phyloP scores from a whole-genome alignment of 1,140 invertebrate species.

The Drosophila erecta region DNA sequence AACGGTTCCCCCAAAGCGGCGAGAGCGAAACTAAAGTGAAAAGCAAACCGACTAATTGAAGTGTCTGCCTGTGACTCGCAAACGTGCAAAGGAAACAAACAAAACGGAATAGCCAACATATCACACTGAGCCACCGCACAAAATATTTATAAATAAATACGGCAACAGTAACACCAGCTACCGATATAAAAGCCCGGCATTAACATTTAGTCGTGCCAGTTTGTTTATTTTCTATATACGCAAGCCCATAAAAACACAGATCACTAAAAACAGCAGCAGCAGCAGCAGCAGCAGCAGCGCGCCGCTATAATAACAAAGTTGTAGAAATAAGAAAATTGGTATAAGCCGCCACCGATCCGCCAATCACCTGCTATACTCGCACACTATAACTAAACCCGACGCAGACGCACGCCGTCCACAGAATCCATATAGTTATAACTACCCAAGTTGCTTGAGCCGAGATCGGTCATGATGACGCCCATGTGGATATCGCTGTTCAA shows the following conservation, averaged over 20 bases:
- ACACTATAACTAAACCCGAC: conserved; percentile 19
- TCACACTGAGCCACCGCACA: conserved; percentile 30
- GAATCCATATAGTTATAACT: conserved; percentile 14
- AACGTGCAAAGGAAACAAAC: conserved; percentile 72
- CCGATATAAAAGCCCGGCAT: conserved; percentile 59
- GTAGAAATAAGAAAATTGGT: conserved; percentile 19
- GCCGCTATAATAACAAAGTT: conserved; percentile 20
- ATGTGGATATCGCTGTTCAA: conserved; percentile 66
- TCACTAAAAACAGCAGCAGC: conserved; percentile 4
- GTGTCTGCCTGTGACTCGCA: conserved; percentile 43
- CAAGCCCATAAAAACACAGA: conserved; percentile 47
- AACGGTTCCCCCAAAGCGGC: conserved; percentile 32
- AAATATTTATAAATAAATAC: conserved; percentile 51
- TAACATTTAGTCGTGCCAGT: conserved; percentile 77
- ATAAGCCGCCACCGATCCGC: conserved; percentile 8
- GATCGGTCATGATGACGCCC: conserved; percentile 47
- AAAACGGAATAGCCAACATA: conserved; percentile 57
- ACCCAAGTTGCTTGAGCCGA: not conserved
- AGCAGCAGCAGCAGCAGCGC: not conserved
- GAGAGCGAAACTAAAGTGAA: conserved; percentile 63
- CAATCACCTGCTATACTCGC: conserved; percentile 22
- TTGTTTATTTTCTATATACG: conserved; percentile 74
- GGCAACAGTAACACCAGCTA: conserved; percentile 34
- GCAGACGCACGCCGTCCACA: conserved; percentile 51
- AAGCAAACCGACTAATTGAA: conserved; percentile 70